Evolutionary conservation across 1,140 invertebrate species (phyloP), one percentile per base, ranked within the genome.

Genomic region (Acromyrmex echinatior): DNA sequence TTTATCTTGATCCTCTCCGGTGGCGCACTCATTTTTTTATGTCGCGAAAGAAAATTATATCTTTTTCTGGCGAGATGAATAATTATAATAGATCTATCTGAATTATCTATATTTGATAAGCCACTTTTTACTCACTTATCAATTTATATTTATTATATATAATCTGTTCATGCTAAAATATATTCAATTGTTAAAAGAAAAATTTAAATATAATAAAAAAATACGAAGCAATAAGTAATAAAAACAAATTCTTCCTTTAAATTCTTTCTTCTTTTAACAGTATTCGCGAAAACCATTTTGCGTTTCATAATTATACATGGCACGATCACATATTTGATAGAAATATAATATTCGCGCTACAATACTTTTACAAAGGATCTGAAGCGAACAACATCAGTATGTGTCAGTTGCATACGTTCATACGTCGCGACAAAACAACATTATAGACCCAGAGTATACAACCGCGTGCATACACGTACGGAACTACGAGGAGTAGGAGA

Each of bases 401-500:
- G 35, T 73, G 68, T 74, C 68, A 60, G 39, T 82, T 74, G 66
- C 53, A 73, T 45, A 25, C 25, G 25, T 25, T 10, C 16, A 21
- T 56, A 60, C 4, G 35, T 73, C n/a, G 25, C 25, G 45, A 82
- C 79, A 73, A 58, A 82, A 62, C 65, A 81, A 73, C 66, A 58
- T 56, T 74, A 31, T 31, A n/a, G 12, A 81, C 14, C 63, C 31
- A 6, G 78, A n/a, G 65, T 66, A 78, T 79, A 77, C 63, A 78
- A 58, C 14, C 35, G 62, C 84, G 58, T 45, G 62, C 60, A 65
- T 51, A n/a, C 35, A 58, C n/a, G 39, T 25, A 21, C 53, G 21
- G 25, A 82, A 31, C 51, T 80, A 71, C 68, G 49, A 62, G 68
- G 45, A 14, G 35, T 53, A 71, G 53, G 31, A 77, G 31, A 45